Evolutionary conservation across 2,888 invertebrate genomes (phyloP), one percentile per base, ranked within the genome.

Genomic region (Melikaiella ostensackeni): DNA sequence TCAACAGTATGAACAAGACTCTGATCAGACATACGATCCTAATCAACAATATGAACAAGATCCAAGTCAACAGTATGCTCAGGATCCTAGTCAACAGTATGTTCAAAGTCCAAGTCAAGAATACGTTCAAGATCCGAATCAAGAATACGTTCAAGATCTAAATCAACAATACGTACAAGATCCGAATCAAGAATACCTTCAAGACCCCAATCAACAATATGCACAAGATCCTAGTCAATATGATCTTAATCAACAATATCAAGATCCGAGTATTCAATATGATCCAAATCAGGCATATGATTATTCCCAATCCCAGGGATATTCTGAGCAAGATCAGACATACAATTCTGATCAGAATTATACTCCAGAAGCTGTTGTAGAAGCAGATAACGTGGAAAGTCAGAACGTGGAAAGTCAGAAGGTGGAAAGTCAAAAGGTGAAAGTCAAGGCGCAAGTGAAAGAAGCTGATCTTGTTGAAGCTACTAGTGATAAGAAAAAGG

Each of bases 401-500:
- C 13, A 74, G 21, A 5, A 42, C 1, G 16, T 4, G 2, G 42
- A 62, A 75, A 62, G 38, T 76, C 24, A 33, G 4, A 30, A 30
- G 33, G 24, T 21, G 21, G 59, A 61, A 7, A 19, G 9, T 27
- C 13, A 74, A 33, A 8, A 42, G 1, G 16, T 7, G 42, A 62
- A 75, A 62, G 38, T 76, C 24, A 21, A 75, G 57, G 78, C 77
- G 38, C 46, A 59, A 16, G 75, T 62, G 13, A 74, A 33, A 80
- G 74, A 74, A 78, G 59, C 75, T 81, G 16, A 42, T 42, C 16
- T 16, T 42, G 50, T 77, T 75, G 27, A 79, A 76, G 61, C 79
- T 81, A 11, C 33, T 16, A 7, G 21, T 75, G 11, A 86, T 62
- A 88, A 86, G 78, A 87, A 86, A 77, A 90, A 88, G 74, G 87